Evolutionary conservation across 2,797 vertebrate species (phyloP), one percentile per base, ranked within the genome.

Genomic region (Lemur catta): DNA sequence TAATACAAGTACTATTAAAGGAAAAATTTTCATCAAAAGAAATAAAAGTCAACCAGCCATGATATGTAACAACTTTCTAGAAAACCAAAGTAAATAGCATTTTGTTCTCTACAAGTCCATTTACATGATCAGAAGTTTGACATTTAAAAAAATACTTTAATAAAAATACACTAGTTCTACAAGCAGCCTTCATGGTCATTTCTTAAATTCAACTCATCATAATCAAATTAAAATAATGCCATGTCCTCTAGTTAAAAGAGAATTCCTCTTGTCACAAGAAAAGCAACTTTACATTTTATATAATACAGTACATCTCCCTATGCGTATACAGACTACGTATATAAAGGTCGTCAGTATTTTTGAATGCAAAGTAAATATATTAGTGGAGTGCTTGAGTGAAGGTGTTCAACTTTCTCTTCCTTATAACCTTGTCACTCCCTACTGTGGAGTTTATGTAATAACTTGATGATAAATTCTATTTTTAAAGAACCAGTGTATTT

Each of bases 151-250:
- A 97, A 97, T 97, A 98, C 89, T 97, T 97, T 81, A 76, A 98
- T 98, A 97, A 97, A 97, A 91, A 1, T 35, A 86, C 74, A 84
- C 90, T 85, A 96, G 82, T 96, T 98, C 97, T 98, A 98, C 97
- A 98, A 98, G 98, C 97, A 98, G 97, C 95, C 97, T 96, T 98
- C 76, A 89, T 93, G 98, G 97, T 97, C 97, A 97, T 96, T 97
- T 97, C 97, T 98, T 96, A 97, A 97, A 97, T 94, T 97, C 95
- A 96, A 97, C 65, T 98, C 97, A 97, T 71, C 71, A 94, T 96
- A 97, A 98, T 97, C 94, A 93, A 97, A 96, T 91, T 97, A 98
- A 98, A 98, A 98, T 96, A 98, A 98, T 85, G 89, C 95, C 97
- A 87, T 96, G 82, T 96, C 94, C 81, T 87, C 94, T 84, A 92